These are phyloP conservation scores for Clarias batrachus DNA, from an alignment of 2,113 vertebrate genomes.

Conservation along the genomic window DNA sequence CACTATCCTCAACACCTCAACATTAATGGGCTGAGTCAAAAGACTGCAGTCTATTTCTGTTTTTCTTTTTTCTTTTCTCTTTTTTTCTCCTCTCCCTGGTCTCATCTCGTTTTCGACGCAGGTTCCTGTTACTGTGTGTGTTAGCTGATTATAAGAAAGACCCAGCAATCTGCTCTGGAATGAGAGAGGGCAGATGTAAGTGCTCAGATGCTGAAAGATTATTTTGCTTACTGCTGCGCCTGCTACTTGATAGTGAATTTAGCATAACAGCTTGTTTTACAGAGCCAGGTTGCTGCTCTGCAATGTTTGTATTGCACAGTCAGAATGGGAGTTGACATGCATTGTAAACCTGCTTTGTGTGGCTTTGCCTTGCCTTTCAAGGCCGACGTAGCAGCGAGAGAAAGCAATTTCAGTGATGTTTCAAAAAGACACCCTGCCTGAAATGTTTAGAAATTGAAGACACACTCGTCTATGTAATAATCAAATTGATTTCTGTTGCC, in stretches of 20 bases:
- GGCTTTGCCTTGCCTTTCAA: slow-evolving; percentile 38
- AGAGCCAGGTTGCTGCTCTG: slow-evolving; percentile 17
- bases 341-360: slow-evolving; percentile 46
- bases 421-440: slow-evolving; percentile 50
- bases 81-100: not conserved
- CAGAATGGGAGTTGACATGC: slow-evolving; percentile 45
- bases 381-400: slow-evolving; percentile 14
- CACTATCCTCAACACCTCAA: slow-evolving; percentile 49
- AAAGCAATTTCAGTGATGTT: slow-evolving; percentile 44
- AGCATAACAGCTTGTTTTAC: slow-evolving; percentile 35
- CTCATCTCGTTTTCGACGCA: slow-evolving; percentile 35
- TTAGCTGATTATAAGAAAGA: slow-evolving; percentile 34
- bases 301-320: slow-evolving; percentile 25
- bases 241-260: slow-evolving; percentile 36
- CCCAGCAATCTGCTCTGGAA: slow-evolving; percentile 25
- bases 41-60: slow-evolving; percentile 22
- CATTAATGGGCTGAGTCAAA: slow-evolving; percentile 50
- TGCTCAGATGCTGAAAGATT: slow-evolving; percentile 18
- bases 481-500: slow-evolving; percentile 53
- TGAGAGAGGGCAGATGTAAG: slow-evolving; percentile 25
- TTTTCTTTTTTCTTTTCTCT: not conserved
- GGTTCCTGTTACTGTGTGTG: slow-evolving; percentile 1
- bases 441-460: slow-evolving; percentile 53
- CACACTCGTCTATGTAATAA: slow-evolving; percentile 57
- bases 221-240: not conserved